Conservation (phyloP, 2,888 invertebrate genomes). For the Athetis lepigone region DNA sequence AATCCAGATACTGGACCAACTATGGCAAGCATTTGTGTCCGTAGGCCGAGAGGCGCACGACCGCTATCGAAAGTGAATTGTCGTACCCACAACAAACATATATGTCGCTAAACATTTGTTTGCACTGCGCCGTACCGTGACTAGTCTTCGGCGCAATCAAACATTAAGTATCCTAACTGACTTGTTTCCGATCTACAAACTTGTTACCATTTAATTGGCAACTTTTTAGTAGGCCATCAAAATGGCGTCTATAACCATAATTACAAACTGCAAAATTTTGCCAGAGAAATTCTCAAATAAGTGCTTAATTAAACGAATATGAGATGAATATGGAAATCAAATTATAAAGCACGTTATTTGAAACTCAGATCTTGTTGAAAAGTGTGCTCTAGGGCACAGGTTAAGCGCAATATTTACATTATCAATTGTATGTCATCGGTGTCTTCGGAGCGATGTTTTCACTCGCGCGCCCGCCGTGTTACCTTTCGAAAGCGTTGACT, state of each 20-base stretch:
- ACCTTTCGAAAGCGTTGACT: constrained; percentile 89
- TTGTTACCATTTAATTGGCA: constrained; percentile 64
- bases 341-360: constrained; percentile 66
- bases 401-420: constrained; percentile 86
- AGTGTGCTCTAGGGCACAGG: constrained; percentile 78
- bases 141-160: constrained; percentile 80
- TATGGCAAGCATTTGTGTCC: constrained; percentile 82
- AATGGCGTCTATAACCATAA: constrained; percentile 24
- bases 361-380: constrained; percentile 74
- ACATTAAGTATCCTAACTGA: constrained; percentile 78
- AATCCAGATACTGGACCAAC: constrained; percentile 83
- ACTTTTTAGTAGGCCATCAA: constrained; percentile 58
- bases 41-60: constrained; percentile 86
- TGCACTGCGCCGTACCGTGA: constrained; percentile 80
- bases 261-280: constrained; percentile 3
- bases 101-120: constrained; percentile 77
- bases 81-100: constrained; percentile 74
- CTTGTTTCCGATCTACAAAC: constrained; percentile 71
- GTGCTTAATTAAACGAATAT: constrained; percentile 1
- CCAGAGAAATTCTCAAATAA: not conserved
- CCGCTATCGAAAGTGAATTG: constrained; percentile 86
- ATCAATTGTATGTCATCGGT: constrained; percentile 89
- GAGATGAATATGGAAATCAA: constrained; percentile 35
- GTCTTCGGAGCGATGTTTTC: constrained; percentile 84
- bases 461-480: constrained; percentile 85